Evolutionary conservation across 2,888 invertebrate genomes (phyloP), one percentile per base, ranked within the genome.

Genomic region (Cheilosia vernalis): DNA sequence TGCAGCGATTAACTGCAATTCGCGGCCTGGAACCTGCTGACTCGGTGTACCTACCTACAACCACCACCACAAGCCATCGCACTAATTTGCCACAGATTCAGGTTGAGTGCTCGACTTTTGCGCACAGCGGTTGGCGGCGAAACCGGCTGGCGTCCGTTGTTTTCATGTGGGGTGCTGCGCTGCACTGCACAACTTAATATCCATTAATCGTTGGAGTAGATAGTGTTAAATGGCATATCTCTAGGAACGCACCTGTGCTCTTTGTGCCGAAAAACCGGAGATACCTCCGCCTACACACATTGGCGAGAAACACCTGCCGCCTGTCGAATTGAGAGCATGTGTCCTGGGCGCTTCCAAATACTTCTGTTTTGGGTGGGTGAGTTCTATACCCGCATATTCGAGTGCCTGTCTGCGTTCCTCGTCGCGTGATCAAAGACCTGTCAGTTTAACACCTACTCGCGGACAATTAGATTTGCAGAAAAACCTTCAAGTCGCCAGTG

Each of bases 371-470:
- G 17, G 33, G 37, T 61, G 84, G 80, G 80, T 70, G 84, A 84
- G 49, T 70, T 76, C 78, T 56, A 9, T 30, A 51, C 44, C 60
- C 56, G 53, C 19, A 53, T 67, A 42, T 69, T 63, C 58, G 69
- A 56, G 24, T 24, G 15, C 15, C 1, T 19, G 19, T 58, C 17
- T 33, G 21, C 30, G 49, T 66, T 79, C 33, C 49, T 70, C 49
- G 74, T 87, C 76, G 73, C 73, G 82, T 82, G 86, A 87, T 77
- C 80, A 83, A 87, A 79, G 69, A 79, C 79, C 85, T 83, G 87
- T 67, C 70, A 72, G 51, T 85, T 80, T 81, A 78, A 86, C 87
- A 87, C 87, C 87, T 87, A 87, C 87, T 86, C 86, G 76, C 76
- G 51, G 58, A 72, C 81, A 84, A 84, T 79, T 80, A 74, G 76